Base-by-base conservation (phyloP, 2,888 invertebrate species). In the Mellilla xanthometata region DNA sequence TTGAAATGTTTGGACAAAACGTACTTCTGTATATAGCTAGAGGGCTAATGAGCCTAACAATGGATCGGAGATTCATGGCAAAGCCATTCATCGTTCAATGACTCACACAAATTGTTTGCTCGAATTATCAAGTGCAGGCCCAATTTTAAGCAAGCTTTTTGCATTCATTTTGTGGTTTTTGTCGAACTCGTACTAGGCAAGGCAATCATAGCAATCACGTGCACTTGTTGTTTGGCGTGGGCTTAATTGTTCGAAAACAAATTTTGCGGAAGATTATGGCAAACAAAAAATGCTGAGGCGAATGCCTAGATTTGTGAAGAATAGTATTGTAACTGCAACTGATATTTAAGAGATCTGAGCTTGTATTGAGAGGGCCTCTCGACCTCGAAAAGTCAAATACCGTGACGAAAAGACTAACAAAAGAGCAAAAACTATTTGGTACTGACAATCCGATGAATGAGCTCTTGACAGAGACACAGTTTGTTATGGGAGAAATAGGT, bases 381-480 rank as follows among this genome's bases (percentile, higher is more conserved):
- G 73, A 68, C 76, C 77, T 78, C 75, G 75, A 54, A 65, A 58
- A 68, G 45, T 54, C 65, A 50, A 64, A 62, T 60, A 52, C 60
- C 75, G 68, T 74, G 70, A 72, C 78, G 68, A 76, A 76, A 78
- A 69, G 70, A 72, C 63, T 59, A 44, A 66, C 62, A 68, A 62
- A 64, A 56, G 44, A 52, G 60, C 61, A 72, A 72, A 76, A 72
- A 69, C 62, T 58, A 13, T 50, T 45, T 52, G 59, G 66, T 63
- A 70, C 65, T 62, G 52, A 62, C 55, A 50, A 54, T 56, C 47
- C 48, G 49, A 56, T 65, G 62, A 66, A 63, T 61, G 54, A 41
- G 54, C 49, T 62, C 59, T 65, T 64, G 57, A 59, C 58, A 60
- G 48, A 61, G 53, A 51, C 53, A 63, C 50, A 60, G 50, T 55